These are phyloP conservation scores for Hirudo medicinalis DNA, from an alignment of 1,140 invertebrate species.

Conservation along the genomic window DNA sequence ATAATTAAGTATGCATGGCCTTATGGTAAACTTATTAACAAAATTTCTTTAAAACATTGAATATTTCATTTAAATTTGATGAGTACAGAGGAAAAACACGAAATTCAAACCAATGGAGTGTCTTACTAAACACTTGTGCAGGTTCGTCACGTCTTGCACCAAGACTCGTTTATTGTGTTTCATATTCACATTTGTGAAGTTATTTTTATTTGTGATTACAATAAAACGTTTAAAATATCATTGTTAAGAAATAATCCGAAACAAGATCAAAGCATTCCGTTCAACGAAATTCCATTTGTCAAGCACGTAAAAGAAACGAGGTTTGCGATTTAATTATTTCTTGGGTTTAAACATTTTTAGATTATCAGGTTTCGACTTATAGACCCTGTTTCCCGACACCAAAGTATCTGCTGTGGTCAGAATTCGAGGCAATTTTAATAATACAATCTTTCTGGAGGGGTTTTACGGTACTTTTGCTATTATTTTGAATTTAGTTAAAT, in stretches of 20 bases:
- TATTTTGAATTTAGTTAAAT: neutral
- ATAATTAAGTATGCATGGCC: too few relatives aligned
- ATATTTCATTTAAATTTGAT: conserved; percentile 15
- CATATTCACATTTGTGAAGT: too few relatives aligned
- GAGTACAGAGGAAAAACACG: conserved; percentile 37
- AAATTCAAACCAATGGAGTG: conserved; percentile 40
- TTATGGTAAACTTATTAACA: too few relatives aligned
- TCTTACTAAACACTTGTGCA: conserved; percentile 37
- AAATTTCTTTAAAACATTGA: neutral
- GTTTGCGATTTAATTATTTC: conserved; percentile 6
- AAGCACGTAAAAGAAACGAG: too few relatives aligned
- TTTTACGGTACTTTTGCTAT: conserved; percentile 30
- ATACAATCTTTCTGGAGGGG: conserved; percentile 40
- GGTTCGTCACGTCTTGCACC: conserved; percentile 27
- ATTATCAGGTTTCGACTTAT: conserved; percentile 16
- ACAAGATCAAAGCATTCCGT: conserved; percentile 12
- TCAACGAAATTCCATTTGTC: neutral
- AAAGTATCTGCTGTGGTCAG: conserved; percentile 38
- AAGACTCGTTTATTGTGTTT: too few relatives aligned
- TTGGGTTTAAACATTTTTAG: conserved; percentile 11
- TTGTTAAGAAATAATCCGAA: conserved; percentile 13
- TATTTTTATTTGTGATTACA: too few relatives aligned
- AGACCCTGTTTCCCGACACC: conserved; percentile 39
- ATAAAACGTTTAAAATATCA: neutral
- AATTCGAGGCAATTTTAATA: conserved; percentile 37